A percentile compares a stretch with the other conserved stretches of the same genome.
Evolutionary conservation across 2,113 vertebrate species (phyloP).

Genomic region (Mesitornis unicolor): DNA sequence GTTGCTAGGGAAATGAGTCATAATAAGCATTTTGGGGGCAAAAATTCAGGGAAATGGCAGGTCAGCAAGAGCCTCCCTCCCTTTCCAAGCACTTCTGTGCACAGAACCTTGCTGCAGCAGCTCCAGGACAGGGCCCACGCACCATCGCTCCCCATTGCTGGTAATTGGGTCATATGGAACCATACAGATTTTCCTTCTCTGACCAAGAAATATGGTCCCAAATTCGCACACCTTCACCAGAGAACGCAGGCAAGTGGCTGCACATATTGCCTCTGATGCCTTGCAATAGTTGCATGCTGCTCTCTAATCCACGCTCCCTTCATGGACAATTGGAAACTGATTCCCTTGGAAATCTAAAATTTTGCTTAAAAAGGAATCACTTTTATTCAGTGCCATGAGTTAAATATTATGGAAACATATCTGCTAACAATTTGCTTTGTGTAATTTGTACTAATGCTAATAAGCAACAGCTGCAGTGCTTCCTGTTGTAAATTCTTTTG

Average conservation of each 20-base stretch:
- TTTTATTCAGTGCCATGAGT: constrained; percentile 68
- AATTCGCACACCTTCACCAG: not conserved
- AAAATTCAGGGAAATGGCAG: not conserved
- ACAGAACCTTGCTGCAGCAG: not conserved
- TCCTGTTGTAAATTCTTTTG: constrained; percentile 73
- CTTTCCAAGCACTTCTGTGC: not conserved
- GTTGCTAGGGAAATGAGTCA: constrained; percentile 1
- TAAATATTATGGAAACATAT: constrained; percentile 73
- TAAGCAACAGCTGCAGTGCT: constrained; percentile 74
- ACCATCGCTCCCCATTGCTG: accelerated
- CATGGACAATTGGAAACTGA: constrained; percentile 51
- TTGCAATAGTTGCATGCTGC: not conserved
- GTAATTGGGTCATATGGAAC: not conserved
- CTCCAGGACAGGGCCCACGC: not conserved
- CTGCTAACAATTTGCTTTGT: constrained; percentile 78
- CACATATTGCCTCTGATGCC: not conserved
- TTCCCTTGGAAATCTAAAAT: constrained; percentile 58
- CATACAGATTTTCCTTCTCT: not conserved
- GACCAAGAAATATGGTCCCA: not conserved
- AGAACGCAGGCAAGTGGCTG: not conserved
- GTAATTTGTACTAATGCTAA: constrained; percentile 78
- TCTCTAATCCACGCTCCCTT: constrained; percentile 31
- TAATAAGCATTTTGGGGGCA: not conserved
- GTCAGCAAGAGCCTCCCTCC: not conserved
- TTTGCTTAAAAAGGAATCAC: constrained; percentile 49